Base-by-base conservation (phyloP, 2,797 vertebrate genomes). In the Allobates femoralis region DNA sequence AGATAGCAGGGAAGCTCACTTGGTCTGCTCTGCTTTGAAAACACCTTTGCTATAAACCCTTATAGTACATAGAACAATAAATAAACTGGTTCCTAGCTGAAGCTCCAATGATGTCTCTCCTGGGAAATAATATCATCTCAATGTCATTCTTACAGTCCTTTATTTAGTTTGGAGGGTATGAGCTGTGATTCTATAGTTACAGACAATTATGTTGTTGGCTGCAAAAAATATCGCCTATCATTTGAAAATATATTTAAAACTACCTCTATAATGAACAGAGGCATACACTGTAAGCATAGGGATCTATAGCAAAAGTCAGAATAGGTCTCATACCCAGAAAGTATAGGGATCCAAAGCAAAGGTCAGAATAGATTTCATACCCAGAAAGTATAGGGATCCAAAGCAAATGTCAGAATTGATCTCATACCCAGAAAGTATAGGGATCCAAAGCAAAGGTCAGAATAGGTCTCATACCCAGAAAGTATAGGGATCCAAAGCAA, bases 51-150 rank as follows among this genome's bases (percentile, higher is more conserved):
- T 58, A 34, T 23, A 37, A 71, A 85, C 46, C 77, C 67, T 60
- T 81, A 53, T 74, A 41, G 58, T 46, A 81, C 28, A 34, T n/a
- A 19, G 21, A 60, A 55, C 41, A 75, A 80, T 80, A 86, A 62
- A 86, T 86, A 80, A 74, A 80, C 23, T n/a, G 30, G 34, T 19
- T 51, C 56, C 26, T 80, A 15, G 71, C 66, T 32, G 66, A 73
- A 86, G 66, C 15, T 21, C 51, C 71, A 86, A 60, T 28, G 37
- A 62, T 50, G 37, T 56, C 23, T n/a, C 51, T 71, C 84, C 79
- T 30, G 84, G 50, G 83, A 55, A 41, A 60, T 62, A 66, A 84
- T 64, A 46, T 74, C n/a, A 75, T 77, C 41, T 66, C 14, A 37
- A 50, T 50, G 58, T 66, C 32, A 23, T 41, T 28, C 60, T 77